Base-by-base conservation (phyloP, 2,113 vertebrate species). In the Heterocephalus glaber region DNA sequence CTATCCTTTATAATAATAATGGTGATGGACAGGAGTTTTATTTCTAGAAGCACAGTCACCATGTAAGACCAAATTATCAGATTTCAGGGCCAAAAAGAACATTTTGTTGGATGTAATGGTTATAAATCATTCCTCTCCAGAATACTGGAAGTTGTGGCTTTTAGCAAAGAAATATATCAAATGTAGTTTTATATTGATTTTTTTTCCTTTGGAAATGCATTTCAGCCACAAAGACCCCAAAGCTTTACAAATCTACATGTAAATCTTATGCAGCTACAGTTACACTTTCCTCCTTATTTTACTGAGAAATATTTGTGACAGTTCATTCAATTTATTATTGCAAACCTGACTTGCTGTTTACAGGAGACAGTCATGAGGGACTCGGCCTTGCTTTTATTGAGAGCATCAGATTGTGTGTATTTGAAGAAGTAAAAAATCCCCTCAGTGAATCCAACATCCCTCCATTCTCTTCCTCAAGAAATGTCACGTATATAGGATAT, bases 61-160 rank as follows among this genome's bases (percentile, higher is more conserved):
- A 86, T 96, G 89, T 97, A 98, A 98, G 97, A 97, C 52, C 86
- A 97, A 98, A 98, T 95, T 95, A 96, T 92, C 92, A 97, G 90
- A 97, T 98, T 97, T 96, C 72, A 93, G 95, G 84, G 79, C 54
- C 97, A 96, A 96, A 97, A 97, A 95, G 35, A 96, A 60, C 52
- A 85, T 96, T 98, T 97, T 96, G 77, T 96, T 97, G 96, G 20
- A 95, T 97, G 84, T 97, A 97, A 92, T 93, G 86, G 77, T 65
- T 92, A 93, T 89, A 96, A 97, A 97, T 96, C 88, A 97, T 87
- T 35, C n/a, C 56, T 88, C 63, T 49, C 96, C 87, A 97, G 52
- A 65, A 91, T 96, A 63, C 24, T 97, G 28, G 17, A 97, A 93
- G n/a, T 89, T 97, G 85, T 87, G 54, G 33, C 79, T 97, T 95